Evolutionary conservation across 1,140 invertebrate genomes (phyloP).

Genomic region (Kradibia gibbosae): DNA sequence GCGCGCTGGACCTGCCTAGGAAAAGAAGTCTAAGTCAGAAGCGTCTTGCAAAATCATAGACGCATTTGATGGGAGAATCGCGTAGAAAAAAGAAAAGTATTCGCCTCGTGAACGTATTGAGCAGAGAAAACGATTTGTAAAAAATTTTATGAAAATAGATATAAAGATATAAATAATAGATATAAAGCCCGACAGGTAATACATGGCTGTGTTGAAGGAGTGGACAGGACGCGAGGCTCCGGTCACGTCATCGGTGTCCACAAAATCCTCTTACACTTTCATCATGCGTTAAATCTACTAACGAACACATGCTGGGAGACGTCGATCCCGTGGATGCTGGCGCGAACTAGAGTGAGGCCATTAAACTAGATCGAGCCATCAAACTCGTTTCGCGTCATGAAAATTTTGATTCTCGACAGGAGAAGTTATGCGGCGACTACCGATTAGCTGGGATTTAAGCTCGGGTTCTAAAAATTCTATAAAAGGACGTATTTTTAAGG

Average conservation of each 20-base stretch:
- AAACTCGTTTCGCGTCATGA: conserved; percentile 2
- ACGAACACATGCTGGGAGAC: background rate
- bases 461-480: background rate
- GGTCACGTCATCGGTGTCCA: background rate
- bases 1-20: background rate
- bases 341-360: background rate
- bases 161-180: background rate
- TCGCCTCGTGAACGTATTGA: background rate
- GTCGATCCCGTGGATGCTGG: background rate
- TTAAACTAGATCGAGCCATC: conserved; percentile 14
- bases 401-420: background rate
- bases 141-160: too few species aligned
- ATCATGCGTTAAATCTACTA: conserved; percentile 27
- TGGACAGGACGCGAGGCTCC: background rate
- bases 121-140: background rate
- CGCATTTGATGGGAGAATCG: background rate
- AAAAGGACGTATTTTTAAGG: background rate
- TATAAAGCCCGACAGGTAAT: background rate
- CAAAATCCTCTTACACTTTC: conserved; percentile 25
- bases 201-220: background rate
- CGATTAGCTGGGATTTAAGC: background rate
- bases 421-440: background rate
- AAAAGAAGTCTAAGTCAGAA: background rate
- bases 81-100: background rate
- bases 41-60: background rate